Conservation (phyloP, 2,113 vertebrate species). For the Chaetops frenatus region DNA sequence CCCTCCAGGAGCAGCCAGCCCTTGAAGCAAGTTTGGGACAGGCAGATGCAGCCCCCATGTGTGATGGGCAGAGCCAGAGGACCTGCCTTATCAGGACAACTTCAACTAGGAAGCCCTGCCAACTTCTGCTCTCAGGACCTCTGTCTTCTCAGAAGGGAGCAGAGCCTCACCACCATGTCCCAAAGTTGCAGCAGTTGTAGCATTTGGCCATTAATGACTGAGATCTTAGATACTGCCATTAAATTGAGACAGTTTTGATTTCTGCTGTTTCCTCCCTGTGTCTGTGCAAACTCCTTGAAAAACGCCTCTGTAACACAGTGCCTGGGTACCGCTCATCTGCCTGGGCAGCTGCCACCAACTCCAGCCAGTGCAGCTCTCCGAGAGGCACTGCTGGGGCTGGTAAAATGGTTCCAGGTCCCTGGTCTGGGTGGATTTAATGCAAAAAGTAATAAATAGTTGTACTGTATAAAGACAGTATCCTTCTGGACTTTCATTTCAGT, state of each 20-base stretch:
- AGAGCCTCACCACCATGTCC: not conserved
- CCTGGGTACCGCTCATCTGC: not conserved
- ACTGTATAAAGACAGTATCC: not conserved
- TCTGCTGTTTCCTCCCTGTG: not conserved
- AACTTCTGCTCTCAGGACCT: not conserved
- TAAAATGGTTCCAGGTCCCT: not conserved
- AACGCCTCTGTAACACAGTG: not conserved
- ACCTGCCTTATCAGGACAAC: not conserved
- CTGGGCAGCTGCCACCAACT: not conserved
- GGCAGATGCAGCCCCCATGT: not conserved
- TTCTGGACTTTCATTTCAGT: not conserved
- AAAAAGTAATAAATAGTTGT: not conserved
- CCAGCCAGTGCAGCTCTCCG: not conserved
- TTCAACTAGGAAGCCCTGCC: not conserved
- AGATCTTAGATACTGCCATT: not conserved
- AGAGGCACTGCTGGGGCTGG: not conserved
- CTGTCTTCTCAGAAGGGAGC: not conserved
- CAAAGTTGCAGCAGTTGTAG: not conserved
- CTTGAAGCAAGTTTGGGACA: not conserved
- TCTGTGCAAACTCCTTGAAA: not conserved
- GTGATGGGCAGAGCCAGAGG: not conserved
- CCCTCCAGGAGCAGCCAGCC: not conserved
- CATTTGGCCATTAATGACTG: not conserved
- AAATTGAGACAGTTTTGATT: not conserved
- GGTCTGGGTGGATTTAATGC: not conserved